Evolutionary conservation across 2,888 invertebrate species (phyloP).

Genomic region (Amitus sp.): DNA sequence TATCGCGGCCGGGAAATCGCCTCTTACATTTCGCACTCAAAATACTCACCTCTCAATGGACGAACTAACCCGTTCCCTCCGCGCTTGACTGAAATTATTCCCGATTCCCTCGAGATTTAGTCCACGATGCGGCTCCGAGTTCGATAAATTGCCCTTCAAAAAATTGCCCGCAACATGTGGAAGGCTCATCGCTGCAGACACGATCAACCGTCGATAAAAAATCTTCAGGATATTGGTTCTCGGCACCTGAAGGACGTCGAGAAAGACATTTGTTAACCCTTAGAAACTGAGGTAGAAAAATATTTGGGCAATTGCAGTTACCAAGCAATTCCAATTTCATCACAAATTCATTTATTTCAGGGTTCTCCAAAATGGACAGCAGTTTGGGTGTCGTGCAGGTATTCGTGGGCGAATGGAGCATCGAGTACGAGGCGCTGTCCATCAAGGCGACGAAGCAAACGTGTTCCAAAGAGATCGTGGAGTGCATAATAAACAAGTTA

Average conservation of each 20-base stretch:
- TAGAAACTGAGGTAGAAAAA: conserved; percentile 43
- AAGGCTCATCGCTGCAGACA: conserved; percentile 21
- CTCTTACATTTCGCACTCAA: too few relatives aligned
- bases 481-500: conserved; percentile 79
- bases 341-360: conserved; percentile 20
- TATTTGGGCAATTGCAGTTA: too few relatives aligned
- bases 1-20: conserved; percentile 37
- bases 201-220: conserved; percentile 17
- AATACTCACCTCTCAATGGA: too few relatives aligned
- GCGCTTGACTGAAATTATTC: too few relatives aligned
- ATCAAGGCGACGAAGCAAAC: conserved; percentile 93
- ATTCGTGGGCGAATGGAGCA: conserved; percentile 88
- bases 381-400: conserved; percentile 72
- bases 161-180: conserved; percentile 46
- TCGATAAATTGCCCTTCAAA: background rate
- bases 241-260: conserved; percentile 59
- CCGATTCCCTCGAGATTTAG: too few relatives aligned
- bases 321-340: too few relatives aligned
- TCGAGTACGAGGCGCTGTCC: conserved; percentile 88
- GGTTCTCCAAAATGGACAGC: conserved; percentile 61
- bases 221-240: conserved; percentile 49
- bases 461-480: conserved; percentile 90
- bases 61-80: too few relatives aligned
- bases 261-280: conserved; percentile 61
- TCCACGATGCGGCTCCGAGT: too few relatives aligned